Evolutionary conservation across 2,888 invertebrate genomes (phyloP).

Genomic region (Operophtera brumata): DNA sequence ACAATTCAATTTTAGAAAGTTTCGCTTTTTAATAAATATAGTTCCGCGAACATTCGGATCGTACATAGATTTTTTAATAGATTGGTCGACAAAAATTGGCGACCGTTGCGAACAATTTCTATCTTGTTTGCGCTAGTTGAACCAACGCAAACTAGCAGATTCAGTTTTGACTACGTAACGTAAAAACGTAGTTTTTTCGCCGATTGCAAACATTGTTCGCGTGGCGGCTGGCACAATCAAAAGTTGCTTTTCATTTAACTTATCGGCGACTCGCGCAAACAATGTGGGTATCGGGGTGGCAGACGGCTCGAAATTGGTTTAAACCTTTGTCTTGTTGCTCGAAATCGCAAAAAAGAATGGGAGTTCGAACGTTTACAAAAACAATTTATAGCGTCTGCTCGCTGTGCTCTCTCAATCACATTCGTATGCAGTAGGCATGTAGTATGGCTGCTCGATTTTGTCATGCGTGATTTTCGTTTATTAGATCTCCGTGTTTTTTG

Average conservation of each 20-base stretch:
- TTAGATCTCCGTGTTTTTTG: conserved; percentile 4
- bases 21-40: background rate
- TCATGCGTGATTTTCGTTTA: conserved; percentile 17
- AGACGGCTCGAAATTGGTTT: conserved; percentile 55
- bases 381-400: conserved; percentile 18
- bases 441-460: conserved; percentile 18
- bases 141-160: conserved; percentile 36
- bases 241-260: conserved; percentile 69
- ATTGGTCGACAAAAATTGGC: conserved; percentile 9
- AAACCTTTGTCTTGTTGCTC: conserved; percentile 56
- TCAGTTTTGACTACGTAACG: conserved; percentile 39
- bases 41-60: background rate
- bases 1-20: background rate
- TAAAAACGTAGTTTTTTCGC: conserved; percentile 33
- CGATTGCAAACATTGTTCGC: conserved; percentile 41
- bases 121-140: conserved; percentile 39
- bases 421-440: conserved; percentile 19
- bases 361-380: conserved; percentile 22
- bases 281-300: conserved; percentile 50
- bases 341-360: conserved; percentile 18
- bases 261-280: conserved; percentile 51
- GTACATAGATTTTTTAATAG: background rate
- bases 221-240: conserved; percentile 53
- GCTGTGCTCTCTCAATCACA: conserved; percentile 20
- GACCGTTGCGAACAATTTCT: conserved; percentile 34